Percentiles rank a stretch among this genome's conserved stretches.
These are phyloP conservation scores for Drosophila obscura DNA, from an alignment of 1,140 invertebrate species.

Conservation along the genomic window DNA sequence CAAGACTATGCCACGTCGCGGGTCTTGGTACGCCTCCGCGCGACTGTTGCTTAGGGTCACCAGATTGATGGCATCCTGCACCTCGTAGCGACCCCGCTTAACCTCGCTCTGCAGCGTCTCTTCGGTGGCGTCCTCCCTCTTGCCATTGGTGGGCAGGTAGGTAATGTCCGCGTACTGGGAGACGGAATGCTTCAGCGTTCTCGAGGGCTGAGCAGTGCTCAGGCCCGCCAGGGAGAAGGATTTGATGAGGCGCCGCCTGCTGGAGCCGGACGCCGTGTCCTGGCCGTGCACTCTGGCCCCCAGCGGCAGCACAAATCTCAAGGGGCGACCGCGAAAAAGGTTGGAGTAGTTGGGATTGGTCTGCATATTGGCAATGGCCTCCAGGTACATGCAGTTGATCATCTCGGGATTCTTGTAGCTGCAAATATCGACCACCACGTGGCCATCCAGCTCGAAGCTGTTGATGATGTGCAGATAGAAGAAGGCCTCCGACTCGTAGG, in stretches of 20 bases:
- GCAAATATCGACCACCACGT: conserved; percentile 92
- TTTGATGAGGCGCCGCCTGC: conserved; percentile 54
- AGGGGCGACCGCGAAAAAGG: conserved; percentile 90
- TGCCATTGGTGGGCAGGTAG: conserved; percentile 63
- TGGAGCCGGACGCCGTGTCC: background rate
- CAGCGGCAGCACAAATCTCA: conserved; percentile 88
- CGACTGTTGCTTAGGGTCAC: conserved; percentile 84
- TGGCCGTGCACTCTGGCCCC: conserved; percentile 16
- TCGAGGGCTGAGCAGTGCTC: conserved; percentile 25
- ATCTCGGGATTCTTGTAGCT: conserved; percentile 92
- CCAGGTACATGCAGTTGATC: conserved; percentile 93
- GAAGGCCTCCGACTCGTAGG: conserved; percentile 89
- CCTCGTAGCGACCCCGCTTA: conserved; percentile 40
- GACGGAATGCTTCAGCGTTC: conserved; percentile 61
- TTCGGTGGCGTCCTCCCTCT: conserved; percentile 15
- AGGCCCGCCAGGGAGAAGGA: conserved; percentile 69
- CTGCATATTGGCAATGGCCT: conserved; percentile 91
- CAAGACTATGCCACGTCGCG: conserved; percentile 85
- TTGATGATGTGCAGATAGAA: conserved; percentile 96
- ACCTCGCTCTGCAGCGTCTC: conserved; percentile 7
- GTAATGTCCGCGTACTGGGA: conserved; percentile 73
- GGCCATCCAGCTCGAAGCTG: conserved; percentile 90
- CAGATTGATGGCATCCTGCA: conserved; percentile 79
- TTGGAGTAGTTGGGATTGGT: conserved; percentile 91
- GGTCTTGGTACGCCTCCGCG: conserved; percentile 85